phyloP scores from a whole-genome alignment of 2,888 invertebrate genomes.

The Aleiodes testaceus region DNA sequence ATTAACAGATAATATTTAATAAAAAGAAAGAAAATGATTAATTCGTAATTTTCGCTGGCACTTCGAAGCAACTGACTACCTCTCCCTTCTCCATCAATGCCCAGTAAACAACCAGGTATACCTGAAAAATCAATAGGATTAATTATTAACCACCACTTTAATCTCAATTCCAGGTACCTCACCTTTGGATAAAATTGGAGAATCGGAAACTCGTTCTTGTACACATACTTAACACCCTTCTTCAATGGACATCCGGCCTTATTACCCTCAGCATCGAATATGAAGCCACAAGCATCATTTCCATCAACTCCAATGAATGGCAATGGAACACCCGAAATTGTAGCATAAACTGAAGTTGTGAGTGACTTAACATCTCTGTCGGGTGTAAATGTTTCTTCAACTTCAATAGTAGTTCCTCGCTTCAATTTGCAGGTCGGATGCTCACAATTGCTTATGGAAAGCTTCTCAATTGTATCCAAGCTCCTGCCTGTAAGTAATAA shows the following conservation, averaged over 20 bases:
- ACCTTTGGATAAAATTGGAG: constrained; percentile 76
- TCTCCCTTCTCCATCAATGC: too few relatives aligned
- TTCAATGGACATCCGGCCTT: constrained; percentile 81
- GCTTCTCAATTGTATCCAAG: constrained; percentile 52
- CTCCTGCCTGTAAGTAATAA: constrained; percentile 73
- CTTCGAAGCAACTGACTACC: too few relatives aligned
- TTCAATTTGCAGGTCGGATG: constrained; percentile 80
- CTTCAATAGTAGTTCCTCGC: constrained; percentile 76
- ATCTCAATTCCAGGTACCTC: constrained; percentile 51
- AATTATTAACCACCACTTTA: too few relatives aligned
- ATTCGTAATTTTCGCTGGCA: too few relatives aligned
- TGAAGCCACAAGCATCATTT: constrained; percentile 78
- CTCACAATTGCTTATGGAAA: constrained; percentile 77
- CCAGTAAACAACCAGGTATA: too few relatives aligned
- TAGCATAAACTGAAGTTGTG: constrained; percentile 78
- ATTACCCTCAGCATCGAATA: constrained; percentile 76
- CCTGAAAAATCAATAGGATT: too few relatives aligned
- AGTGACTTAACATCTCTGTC: constrained; percentile 75
- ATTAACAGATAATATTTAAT: too few relatives aligned
- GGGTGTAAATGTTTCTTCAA: constrained; percentile 78
- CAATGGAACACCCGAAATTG: constrained; percentile 77
- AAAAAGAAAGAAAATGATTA: too few relatives aligned
- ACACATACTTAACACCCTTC: constrained; percentile 80
- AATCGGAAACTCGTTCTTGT: constrained; percentile 79
- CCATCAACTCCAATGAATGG: constrained; percentile 88